A percentile compares a stretch with the other conserved stretches of the same genome.
phyloP scores from a whole-genome alignment of 2,888 invertebrate species.

The Anorthoa munda region DNA sequence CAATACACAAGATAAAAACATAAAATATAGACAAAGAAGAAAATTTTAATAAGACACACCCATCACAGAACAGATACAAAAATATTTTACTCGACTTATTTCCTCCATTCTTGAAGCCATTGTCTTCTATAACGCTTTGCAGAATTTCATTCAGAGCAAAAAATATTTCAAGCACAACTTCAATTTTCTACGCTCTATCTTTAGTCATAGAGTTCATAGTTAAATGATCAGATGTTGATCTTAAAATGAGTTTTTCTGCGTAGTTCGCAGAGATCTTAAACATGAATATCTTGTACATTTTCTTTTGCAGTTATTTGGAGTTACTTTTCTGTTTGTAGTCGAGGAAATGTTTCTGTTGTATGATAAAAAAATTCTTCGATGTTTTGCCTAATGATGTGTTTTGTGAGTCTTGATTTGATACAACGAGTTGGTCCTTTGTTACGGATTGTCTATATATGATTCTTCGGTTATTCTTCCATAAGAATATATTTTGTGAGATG shows the following conservation, averaged over 20 bases:
- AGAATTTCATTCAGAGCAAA: slow-evolving; percentile 54
- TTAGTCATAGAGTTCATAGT: slow-evolving; percentile 36
- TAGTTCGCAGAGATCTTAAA: slow-evolving; percentile 66
- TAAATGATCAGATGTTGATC: slow-evolving; percentile 17
- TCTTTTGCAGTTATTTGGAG: slow-evolving; percentile 57
- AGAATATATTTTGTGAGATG: background rate
- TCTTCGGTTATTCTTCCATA: too few relatives aligned
- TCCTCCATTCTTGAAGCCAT: slow-evolving; percentile 53
- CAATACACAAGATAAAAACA: slow-evolving; percentile 11
- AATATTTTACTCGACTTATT: slow-evolving; percentile 64
- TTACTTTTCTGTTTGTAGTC: slow-evolving; percentile 42
- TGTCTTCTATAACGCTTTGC: slow-evolving; percentile 57
- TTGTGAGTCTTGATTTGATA: slow-evolving; percentile 1
- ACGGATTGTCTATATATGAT: too few relatives aligned
- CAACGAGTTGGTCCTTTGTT: background rate
- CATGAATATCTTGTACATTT: slow-evolving; percentile 70
- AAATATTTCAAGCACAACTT: slow-evolving; percentile 12
- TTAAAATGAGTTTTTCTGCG: slow-evolving; percentile 46
- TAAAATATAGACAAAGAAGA: slow-evolving; percentile 42
- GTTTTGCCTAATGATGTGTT: slow-evolving; percentile 20
- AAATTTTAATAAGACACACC: slow-evolving; percentile 58
- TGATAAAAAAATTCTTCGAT: slow-evolving; percentile 25
- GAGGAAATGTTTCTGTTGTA: slow-evolving; percentile 36
- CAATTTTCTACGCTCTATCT: slow-evolving; percentile 13
- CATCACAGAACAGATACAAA: slow-evolving; percentile 47